Conservation (phyloP, 2,113 vertebrate genomes). For the Gadus chalcogrammus region DNA sequence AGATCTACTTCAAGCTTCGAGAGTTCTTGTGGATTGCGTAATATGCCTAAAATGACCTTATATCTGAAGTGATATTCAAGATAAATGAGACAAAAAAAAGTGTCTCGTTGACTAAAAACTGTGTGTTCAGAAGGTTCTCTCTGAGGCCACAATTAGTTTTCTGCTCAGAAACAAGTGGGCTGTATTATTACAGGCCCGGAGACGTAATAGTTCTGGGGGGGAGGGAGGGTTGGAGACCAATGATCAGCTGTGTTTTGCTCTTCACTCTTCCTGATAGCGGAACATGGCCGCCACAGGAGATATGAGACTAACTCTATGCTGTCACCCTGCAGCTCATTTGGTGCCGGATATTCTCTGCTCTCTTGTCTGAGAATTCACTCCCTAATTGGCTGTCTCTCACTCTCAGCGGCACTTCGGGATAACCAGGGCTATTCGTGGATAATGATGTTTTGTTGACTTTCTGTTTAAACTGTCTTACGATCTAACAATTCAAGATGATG, state of each 20-base stretch:
- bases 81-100: not conserved
- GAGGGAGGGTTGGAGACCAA: slow-evolving; percentile 37
- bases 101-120: not conserved
- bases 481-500: too few relatives aligned
- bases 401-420: too few relatives aligned
- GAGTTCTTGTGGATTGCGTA: too few relatives aligned
- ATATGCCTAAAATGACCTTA: too few relatives aligned
- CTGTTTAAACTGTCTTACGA: too few relatives aligned
- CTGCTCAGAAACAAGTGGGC: slow-evolving; percentile 36
- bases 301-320: slow-evolving; percentile 38
- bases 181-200: slow-evolving; percentile 42
- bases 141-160: slow-evolving; percentile 50
- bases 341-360: slow-evolving; percentile 28
- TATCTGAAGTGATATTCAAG: not conserved
- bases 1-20: too few relatives aligned
- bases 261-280: slow-evolving; percentile 58
- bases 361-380: not conserved
- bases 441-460: too few relatives aligned
- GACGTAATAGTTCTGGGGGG: slow-evolving; percentile 49
- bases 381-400: too few relatives aligned
- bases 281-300: slow-evolving; percentile 38
- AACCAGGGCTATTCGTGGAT: too few relatives aligned
- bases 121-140: slow-evolving; percentile 12
- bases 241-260: slow-evolving; percentile 57
- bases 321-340: slow-evolving; percentile 37